Evolutionary conservation across 2,888 invertebrate species (phyloP).

Genomic region (Piscicola geometra): DNA sequence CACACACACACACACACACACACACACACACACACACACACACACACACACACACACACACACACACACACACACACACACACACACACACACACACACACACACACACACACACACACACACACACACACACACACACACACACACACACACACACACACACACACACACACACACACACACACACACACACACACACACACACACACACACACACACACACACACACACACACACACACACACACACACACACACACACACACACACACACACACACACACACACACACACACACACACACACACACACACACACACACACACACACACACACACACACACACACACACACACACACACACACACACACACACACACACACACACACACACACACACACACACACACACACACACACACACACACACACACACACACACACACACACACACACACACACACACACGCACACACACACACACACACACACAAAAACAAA

Average conservation of each 20-base stretch:
- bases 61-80: background rate
- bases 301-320: constrained; percentile 30
- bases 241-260: constrained; percentile 31
- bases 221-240: constrained; percentile 20
- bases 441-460: background rate
- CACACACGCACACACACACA: constrained; percentile 8
- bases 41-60: background rate
- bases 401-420: constrained; percentile 9
- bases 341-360: background rate
- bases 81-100: background rate
- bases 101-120: background rate
- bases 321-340: background rate
- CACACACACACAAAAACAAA: constrained; percentile 24
- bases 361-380: background rate
- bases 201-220: background rate
- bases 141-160: constrained; percentile 7
- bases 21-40: background rate
- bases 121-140: background rate
- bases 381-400: background rate
- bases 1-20: background rate
- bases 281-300: constrained; percentile 28
- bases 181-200: background rate
- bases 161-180: background rate
- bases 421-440: background rate
- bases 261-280: constrained; percentile 28